Evolutionary conservation across 2,797 vertebrate species (phyloP), one percentile per base, ranked within the genome.

Genomic region (Eupleurogrammus muticus): DNA sequence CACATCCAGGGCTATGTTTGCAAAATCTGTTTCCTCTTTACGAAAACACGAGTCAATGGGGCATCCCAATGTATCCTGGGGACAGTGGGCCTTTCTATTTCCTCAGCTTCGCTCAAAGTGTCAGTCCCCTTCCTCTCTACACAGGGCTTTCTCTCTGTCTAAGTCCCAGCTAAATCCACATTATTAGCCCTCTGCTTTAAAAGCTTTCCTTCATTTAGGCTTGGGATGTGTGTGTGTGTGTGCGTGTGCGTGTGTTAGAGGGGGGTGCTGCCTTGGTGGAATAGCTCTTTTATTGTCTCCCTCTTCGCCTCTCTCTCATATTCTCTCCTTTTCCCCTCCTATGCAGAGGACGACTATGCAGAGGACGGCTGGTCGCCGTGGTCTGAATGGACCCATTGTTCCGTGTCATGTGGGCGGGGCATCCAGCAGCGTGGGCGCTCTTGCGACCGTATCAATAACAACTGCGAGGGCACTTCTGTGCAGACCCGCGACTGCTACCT

Each of bases 341-440:
- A 66, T 72, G 82, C 91, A 99, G 98, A 94, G 83, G 99, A 96
- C 0, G 97, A 99, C 93, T 98, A 94, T 12, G 96, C 97, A 5
- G 98, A 99, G 23, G 98, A 98, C 35, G 95, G 96, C 89, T 99
- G 98, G 98, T 99, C 98, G 70, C 98, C 95, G 0, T 99, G 98
- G 98, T 99, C 98, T 84, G 97, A 99, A 90, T 99, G 98, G 98
- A 99, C 98, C 55, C 95, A 97, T 63, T 99, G 98, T 93, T 99
- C 98, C 0, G 95, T 95, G 53, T 97, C 97, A 0, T 99, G 98
- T 90, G 98, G 98, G 87, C 96, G 96, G 53, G 98, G 98, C 59
- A 95, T 97, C 86, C 98, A 99, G 92, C 98, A 99, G 92, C 96
- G 98, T 6, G 98, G 98, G 17, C 96, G 98, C 77, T 99, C 98